These are phyloP conservation scores for Homarus gammarus DNA, from an alignment of 2,888 invertebrate genomes.

Conservation along the genomic window DNA sequence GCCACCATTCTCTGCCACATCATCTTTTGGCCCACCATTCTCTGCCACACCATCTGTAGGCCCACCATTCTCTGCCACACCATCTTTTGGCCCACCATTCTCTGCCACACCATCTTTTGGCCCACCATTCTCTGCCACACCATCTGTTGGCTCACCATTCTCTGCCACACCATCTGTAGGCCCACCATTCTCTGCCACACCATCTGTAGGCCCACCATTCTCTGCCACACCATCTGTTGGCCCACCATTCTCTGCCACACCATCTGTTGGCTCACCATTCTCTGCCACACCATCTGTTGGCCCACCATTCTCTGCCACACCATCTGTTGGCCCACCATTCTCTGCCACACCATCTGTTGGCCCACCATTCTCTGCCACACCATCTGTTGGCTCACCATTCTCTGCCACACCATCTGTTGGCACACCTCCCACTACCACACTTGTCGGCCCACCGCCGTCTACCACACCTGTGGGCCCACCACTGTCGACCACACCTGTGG, in stretches of 20 bases:
- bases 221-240: neutral
- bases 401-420: neutral
- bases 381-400: neutral
- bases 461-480: neutral
- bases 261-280: too few relatives aligned
- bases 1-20: neutral
- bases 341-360: neutral
- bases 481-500: neutral
- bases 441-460: neutral
- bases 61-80: neutral
- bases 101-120: neutral
- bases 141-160: too few relatives aligned
- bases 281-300: neutral
- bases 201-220: neutral
- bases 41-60: too few relatives aligned
- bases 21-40: neutral
- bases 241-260: neutral
- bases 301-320: neutral
- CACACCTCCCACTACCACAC: neutral
- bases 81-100: neutral
- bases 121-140: neutral
- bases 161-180: too few relatives aligned
- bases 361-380: neutral
- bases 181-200: too few relatives aligned
- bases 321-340: neutral